These are phyloP conservation scores for Epirrita christyi DNA, from an alignment of 2,888 invertebrate species.

Conservation along the genomic window DNA sequence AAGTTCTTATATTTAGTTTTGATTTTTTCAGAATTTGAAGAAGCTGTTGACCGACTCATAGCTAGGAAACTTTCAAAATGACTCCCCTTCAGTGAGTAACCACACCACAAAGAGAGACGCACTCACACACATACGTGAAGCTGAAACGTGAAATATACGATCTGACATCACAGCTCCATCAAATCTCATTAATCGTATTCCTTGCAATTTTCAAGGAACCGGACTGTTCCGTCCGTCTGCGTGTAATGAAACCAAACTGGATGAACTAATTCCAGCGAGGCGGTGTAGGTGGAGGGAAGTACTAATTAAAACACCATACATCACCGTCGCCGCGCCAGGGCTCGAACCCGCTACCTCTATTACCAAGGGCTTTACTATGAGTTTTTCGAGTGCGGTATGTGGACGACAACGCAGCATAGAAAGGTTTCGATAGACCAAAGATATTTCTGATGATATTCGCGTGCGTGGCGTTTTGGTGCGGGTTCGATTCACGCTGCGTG, in stretches of 20 bases:
- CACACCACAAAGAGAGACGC: constrained; percentile 4
- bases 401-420: no score
- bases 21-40: no score
- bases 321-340: constrained; percentile 57
- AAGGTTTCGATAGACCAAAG: no score
- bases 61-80: no score
- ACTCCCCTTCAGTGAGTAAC: not conserved
- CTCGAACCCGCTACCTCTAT: constrained; percentile 57
- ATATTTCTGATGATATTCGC: no score
- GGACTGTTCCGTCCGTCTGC: not conserved
- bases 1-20: no score
- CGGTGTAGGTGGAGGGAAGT: constrained; percentile 61
- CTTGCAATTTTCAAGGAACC: constrained; percentile 3
- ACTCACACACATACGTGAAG: not conserved
- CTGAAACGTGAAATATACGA: constrained; percentile 16
- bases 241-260: constrained; percentile 15
- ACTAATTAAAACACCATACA: constrained; percentile 81
- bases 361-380: constrained; percentile 46
- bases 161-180: constrained; percentile 14
- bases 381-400: constrained; percentile 24
- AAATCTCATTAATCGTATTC: constrained; percentile 15
- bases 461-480: no score
- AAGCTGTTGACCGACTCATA: no score
- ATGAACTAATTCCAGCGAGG: constrained; percentile 29
- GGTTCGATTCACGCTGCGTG: no score